A percentile compares a stretch with the other conserved stretches of the same genome.
phyloP scores from a whole-genome alignment of 2,888 invertebrate species.

The Drosophila acutilabella region DNA sequence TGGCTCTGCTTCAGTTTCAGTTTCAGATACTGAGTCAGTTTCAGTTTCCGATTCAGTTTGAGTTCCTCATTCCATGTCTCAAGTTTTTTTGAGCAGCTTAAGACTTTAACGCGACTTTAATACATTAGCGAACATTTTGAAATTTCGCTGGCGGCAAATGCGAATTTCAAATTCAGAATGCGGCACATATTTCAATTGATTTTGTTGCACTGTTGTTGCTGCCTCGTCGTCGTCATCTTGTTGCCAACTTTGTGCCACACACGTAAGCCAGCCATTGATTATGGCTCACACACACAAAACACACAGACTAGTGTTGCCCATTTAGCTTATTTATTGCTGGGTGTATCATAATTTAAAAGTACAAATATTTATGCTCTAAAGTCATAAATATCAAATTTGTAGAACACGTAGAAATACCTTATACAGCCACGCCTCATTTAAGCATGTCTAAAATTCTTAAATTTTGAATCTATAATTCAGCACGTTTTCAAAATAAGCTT shows the following conservation, averaged over 20 bases:
- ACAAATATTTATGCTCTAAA: no score
- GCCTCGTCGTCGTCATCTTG: slow-evolving; percentile 64
- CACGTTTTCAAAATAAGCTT: no score
- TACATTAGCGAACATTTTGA: slow-evolving; percentile 48
- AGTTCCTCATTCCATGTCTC: slow-evolving; percentile 26
- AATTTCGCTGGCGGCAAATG: slow-evolving; percentile 31
- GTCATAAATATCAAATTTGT: no score
- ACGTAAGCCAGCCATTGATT: slow-evolving; percentile 66
- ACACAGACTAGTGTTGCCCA: slow-evolving; percentile 4
- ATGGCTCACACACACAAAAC: slow-evolving; percentile 15
- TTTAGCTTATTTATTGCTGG: not conserved
- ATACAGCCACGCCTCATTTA: no score
- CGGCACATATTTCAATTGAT: slow-evolving; percentile 71
- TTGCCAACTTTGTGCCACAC: slow-evolving; percentile 66
- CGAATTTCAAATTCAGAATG: slow-evolving; percentile 71
- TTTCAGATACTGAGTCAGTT: slow-evolving; percentile 1
- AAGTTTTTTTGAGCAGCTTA: slow-evolving; percentile 47
- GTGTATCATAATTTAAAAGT: not conserved
- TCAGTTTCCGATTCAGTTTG: slow-evolving; percentile 18
- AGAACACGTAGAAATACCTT: no score
- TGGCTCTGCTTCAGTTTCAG: no score
- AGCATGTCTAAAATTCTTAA: no score
- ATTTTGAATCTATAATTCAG: no score
- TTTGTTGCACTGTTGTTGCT: slow-evolving; percentile 44
- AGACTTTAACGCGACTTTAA: slow-evolving; percentile 77